Conservation (phyloP, 2,113 vertebrate genomes). For the Leptobrachium ailaonicum region DNA sequence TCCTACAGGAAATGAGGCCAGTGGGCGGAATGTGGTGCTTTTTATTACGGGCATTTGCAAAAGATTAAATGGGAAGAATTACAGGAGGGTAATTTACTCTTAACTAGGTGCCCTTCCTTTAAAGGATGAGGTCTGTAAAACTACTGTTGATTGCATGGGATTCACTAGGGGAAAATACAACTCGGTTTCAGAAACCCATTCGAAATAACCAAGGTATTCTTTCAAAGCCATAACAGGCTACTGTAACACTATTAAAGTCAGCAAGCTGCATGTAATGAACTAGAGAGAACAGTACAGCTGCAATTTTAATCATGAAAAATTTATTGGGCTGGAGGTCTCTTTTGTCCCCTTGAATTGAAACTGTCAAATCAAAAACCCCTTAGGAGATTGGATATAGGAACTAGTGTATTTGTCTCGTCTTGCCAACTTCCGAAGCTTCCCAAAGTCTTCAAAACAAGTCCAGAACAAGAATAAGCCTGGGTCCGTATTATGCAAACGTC, state of each 20-base stretch:
- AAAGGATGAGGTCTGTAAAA: constrained; percentile 57
- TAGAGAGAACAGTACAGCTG: constrained; percentile 48
- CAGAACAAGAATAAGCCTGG: constrained; percentile 41
- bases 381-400: constrained; percentile 47
- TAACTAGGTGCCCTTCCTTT: constrained; percentile 60
- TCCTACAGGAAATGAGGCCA: constrained; percentile 58
- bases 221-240: constrained; percentile 50
- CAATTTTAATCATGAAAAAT: constrained; percentile 56
- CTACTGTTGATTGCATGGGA: constrained; percentile 46
- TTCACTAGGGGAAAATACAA: constrained; percentile 48
- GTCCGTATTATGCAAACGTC: constrained; percentile 31
- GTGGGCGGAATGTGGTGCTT: constrained; percentile 54
- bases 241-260: constrained; percentile 56
- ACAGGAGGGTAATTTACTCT: constrained; percentile 62
- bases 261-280: constrained; percentile 53
- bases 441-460: constrained; percentile 42
- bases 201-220: constrained; percentile 49
- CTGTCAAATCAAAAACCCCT: constrained; percentile 50
- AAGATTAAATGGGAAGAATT: constrained; percentile 61
- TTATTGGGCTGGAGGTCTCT: constrained; percentile 49
- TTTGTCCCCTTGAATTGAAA: constrained; percentile 43
- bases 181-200: constrained; percentile 40
- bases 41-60: constrained; percentile 54
- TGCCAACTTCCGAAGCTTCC: constrained; percentile 36
- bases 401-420: constrained; percentile 38